These are phyloP conservation scores for Eidolon dupreanum DNA, from an alignment of 2,797 vertebrate species.

Conservation along the genomic window DNA sequence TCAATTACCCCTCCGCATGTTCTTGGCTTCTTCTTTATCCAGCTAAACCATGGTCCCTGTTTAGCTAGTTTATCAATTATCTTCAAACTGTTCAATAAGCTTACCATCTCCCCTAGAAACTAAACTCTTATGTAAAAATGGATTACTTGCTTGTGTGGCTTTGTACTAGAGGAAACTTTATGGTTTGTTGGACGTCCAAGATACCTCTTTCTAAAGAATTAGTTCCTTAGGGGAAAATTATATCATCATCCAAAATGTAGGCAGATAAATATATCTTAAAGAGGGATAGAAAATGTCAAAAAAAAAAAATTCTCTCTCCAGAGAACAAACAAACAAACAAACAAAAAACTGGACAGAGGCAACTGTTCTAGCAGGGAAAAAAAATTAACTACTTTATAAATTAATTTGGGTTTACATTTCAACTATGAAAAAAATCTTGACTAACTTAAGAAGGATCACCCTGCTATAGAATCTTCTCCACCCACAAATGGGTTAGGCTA, in stretches of 20 bases:
- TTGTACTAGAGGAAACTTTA: background rate
- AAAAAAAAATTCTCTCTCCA: background rate
- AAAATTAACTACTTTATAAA: conserved; percentile 1
- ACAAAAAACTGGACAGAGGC: background rate
- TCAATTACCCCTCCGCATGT: background rate
- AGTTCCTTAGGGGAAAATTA: conserved; percentile 1
- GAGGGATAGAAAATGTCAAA: background rate
- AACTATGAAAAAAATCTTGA: background rate
- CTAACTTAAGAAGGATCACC: background rate
- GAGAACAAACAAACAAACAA: background rate
- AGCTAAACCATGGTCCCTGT: background rate
- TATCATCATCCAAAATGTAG: background rate
- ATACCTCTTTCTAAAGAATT: background rate
- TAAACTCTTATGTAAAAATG: background rate
- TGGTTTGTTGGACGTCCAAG: background rate
- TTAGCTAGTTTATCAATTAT: background rate
- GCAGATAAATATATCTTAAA: background rate
- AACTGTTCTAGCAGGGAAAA: background rate
- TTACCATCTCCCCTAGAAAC: background rate
- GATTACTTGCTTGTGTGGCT: background rate
- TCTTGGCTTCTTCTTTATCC: background rate
- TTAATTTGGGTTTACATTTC: conserved; percentile 7
- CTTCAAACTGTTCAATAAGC: background rate
- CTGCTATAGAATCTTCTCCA: background rate
- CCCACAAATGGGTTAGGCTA: background rate